Evolutionary conservation across 2,113 vertebrate genomes (phyloP), one percentile per base, ranked within the genome.

Genomic region (Promerops cafer): DNA sequence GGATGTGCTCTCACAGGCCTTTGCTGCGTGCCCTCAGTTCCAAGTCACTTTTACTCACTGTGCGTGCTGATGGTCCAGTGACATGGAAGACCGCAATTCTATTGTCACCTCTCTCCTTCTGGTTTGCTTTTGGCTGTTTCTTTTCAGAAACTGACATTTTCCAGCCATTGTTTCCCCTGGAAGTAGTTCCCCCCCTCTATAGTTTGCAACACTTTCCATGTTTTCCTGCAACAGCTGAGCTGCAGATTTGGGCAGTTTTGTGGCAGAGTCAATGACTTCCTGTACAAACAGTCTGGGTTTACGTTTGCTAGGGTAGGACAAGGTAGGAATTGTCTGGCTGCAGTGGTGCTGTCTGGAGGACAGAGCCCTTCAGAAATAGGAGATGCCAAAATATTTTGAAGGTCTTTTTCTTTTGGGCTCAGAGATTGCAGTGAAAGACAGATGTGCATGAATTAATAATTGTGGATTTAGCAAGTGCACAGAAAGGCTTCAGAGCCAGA

Each of bases 301-400:
- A 21, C 0, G 0, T 91, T 87, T 59, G 61, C 75, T 76, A 1
- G 42, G 72, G 37, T 31, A 19, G 20, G 70, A 94, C 91, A 91
- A 85, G 93, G 91, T 91, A 23, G 45, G 94, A 90, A 57, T 54
- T 94, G 95, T 93, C 74, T 87, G 91, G 49, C 74, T 94, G 93
- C 56, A 59, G 72, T 3, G 1, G 14, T 64, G 83, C 40, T 87
- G 93, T 92, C 95, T 93, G 35, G 77, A 72, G 57, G 6, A 42
- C 60, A 27, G 60, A 70, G 59, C 50, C 35, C 66, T 88, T 72
- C 87, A 91, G 80, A 82, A 91, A 61, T 0, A 56, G 1, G 16
- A 52, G 26, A n/a, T 28, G 37, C 37, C 61, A 74, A 33, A 28
- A n/a, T 39, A 31, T 27, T 70, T 56, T 35, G 14, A 65, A 70